These are phyloP conservation scores for Columba livia DNA, from an alignment of 2,113 vertebrate species.

Conservation along the genomic window DNA sequence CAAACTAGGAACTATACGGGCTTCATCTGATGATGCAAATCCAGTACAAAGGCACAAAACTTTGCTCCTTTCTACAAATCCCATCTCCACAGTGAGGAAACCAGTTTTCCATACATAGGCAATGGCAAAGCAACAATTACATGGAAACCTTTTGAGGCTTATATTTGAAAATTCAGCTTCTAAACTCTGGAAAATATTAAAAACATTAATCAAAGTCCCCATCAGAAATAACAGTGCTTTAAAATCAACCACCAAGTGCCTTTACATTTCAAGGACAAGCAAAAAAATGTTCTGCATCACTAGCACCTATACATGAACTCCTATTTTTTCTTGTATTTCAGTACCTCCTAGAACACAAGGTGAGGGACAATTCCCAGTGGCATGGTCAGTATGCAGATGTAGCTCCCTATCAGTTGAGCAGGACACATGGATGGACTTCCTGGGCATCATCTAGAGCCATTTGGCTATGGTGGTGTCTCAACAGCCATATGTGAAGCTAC, in stretches of 20 bases:
- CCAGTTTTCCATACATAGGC: rapidly evolving
- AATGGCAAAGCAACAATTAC: background rate
- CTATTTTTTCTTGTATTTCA: background rate
- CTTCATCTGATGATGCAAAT: background rate
- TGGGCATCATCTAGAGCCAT: background rate
- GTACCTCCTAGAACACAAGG: background rate
- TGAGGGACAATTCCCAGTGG: background rate
- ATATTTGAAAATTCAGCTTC: background rate
- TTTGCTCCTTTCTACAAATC: background rate
- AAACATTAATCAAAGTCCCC: background rate
- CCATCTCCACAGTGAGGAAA: background rate
- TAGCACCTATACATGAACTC: background rate
- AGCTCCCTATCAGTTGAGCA: background rate
- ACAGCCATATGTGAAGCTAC: background rate
- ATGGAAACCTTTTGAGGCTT: background rate
- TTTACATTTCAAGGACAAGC: background rate
- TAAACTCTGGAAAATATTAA: background rate
- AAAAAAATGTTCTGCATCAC: background rate
- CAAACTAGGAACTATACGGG: background rate
- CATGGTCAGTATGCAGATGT: background rate
- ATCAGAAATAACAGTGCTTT: background rate
- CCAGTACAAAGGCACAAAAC: background rate
- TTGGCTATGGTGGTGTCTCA: background rate
- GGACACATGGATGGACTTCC: background rate
- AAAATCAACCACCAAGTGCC: background rate